Conservation (phyloP, 2,888 invertebrate genomes). For the Dryobota labecula region DNA sequence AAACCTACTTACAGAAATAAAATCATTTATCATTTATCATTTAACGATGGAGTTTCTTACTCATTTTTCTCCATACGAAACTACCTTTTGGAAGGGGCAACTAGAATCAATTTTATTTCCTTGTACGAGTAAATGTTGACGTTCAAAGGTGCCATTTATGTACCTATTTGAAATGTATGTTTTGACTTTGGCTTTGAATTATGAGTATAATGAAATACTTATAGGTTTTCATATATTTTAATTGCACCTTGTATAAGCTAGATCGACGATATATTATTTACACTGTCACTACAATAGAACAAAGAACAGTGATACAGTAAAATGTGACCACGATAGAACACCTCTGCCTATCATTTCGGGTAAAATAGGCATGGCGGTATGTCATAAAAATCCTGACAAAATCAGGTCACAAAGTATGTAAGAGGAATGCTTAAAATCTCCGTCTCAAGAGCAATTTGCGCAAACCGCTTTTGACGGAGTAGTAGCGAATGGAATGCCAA, state of each 20-base stretch:
- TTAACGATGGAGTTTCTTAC: too few relatives aligned
- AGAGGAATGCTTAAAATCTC: conserved; percentile 51
- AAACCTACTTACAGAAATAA: too few relatives aligned
- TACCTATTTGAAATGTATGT: too few relatives aligned
- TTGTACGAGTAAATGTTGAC: too few relatives aligned
- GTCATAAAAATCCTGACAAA: conserved; percentile 26
- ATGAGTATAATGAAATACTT: too few relatives aligned
- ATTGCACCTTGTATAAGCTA: not conserved
- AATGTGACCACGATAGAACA: not conserved
- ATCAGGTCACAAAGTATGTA: conserved; percentile 49
- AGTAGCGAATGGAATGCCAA: conserved; percentile 32
- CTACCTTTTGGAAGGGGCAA: too few relatives aligned
- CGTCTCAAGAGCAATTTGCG: conserved; percentile 33
- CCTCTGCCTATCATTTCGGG: not conserved
- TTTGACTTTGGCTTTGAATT: too few relatives aligned
- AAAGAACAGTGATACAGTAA: not conserved
- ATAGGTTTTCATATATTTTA: too few relatives aligned
- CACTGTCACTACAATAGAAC: not conserved
- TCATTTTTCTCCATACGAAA: too few relatives aligned
- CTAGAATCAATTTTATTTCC: too few relatives aligned
- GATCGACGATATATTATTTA: not conserved
- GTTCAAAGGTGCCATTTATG: too few relatives aligned
- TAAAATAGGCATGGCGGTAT: not conserved
- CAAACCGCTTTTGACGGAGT: conserved; percentile 11
- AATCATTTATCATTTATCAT: too few relatives aligned